These are phyloP conservation scores for Tromatobia lineatoria DNA, from an alignment of 2,888 invertebrate species.

Conservation along the genomic window DNA sequence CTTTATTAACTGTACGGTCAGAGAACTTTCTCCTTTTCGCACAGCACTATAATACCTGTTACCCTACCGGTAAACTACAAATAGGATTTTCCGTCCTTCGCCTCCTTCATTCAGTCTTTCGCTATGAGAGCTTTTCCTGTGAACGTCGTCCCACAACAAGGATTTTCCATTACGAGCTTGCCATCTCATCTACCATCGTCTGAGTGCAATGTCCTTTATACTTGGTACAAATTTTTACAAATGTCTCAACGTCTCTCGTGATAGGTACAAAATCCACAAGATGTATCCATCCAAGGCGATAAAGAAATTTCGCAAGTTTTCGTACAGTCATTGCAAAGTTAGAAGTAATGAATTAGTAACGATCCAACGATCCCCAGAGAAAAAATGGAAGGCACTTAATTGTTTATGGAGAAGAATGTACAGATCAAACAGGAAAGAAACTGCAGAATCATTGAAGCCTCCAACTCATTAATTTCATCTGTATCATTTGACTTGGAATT, in stretches of 20 bases:
- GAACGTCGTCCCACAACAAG: conserved; percentile 42
- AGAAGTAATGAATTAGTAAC: background rate
- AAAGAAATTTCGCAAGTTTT: too few relatives aligned
- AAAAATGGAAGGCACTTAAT: background rate
- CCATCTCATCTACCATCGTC: conserved; percentile 1
- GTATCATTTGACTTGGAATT: too few relatives aligned
- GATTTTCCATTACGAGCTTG: conserved; percentile 55
- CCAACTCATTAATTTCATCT: background rate
- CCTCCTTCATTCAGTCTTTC: conserved; percentile 27
- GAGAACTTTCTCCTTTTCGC: conserved; percentile 1
- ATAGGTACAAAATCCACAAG: background rate
- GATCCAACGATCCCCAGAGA: too few relatives aligned
- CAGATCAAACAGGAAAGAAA: background rate
- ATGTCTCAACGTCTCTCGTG: background rate
- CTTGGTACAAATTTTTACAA: conserved; percentile 23
- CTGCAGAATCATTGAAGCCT: background rate
- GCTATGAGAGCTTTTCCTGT: conserved; percentile 13
- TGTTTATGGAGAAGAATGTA: background rate
- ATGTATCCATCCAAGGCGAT: too few relatives aligned
- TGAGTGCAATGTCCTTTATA: conserved; percentile 5
- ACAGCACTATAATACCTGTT: conserved; percentile 1
- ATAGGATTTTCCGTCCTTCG: conserved; percentile 38
- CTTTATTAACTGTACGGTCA: background rate
- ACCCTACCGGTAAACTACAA: conserved; percentile 39
- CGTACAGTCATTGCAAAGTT: background rate